phyloP scores from a whole-genome alignment of 1,140 invertebrate genomes.

The Thaumetopoea pityocampa region DNA sequence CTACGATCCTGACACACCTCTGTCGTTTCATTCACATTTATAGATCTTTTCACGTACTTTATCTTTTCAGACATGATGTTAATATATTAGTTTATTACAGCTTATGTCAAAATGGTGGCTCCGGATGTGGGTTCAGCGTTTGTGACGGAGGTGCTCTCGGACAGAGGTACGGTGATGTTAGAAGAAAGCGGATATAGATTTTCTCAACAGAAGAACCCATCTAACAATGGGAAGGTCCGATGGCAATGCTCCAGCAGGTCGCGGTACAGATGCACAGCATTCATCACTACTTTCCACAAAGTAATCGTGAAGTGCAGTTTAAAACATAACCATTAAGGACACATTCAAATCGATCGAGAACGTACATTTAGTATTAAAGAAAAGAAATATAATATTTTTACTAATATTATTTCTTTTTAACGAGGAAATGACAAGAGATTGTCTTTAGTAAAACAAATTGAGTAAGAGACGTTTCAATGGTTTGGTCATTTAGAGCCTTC shows the following conservation, averaged over 20 bases:
- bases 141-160: neutral
- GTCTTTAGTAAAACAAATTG: too few species aligned
- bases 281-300: neutral
- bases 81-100: too few species aligned
- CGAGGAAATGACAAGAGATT: too few species aligned
- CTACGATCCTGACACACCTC: too few species aligned
- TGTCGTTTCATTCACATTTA: too few species aligned
- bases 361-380: too few species aligned
- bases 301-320: neutral
- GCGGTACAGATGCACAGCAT: slow-evolving; percentile 1
- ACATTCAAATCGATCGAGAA: neutral
- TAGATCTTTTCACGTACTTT: too few species aligned
- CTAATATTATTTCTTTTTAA: neutral
- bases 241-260: slow-evolving; percentile 2
- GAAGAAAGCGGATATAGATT: neutral
- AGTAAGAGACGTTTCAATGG: too few species aligned
- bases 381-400: neutral
- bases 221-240: neutral
- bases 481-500: too few species aligned
- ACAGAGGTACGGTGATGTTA: slow-evolving; percentile 5
- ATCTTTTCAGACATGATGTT: too few species aligned
- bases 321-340: neutral
- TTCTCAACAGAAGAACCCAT: slow-evolving; percentile 1
- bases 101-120: too few species aligned
- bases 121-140: too few species aligned